A percentile compares a stretch with the other conserved stretches of the same genome.
Conservation (phyloP, 1,140 invertebrate genomes). For the Drosophila gunungcola region DNA sequence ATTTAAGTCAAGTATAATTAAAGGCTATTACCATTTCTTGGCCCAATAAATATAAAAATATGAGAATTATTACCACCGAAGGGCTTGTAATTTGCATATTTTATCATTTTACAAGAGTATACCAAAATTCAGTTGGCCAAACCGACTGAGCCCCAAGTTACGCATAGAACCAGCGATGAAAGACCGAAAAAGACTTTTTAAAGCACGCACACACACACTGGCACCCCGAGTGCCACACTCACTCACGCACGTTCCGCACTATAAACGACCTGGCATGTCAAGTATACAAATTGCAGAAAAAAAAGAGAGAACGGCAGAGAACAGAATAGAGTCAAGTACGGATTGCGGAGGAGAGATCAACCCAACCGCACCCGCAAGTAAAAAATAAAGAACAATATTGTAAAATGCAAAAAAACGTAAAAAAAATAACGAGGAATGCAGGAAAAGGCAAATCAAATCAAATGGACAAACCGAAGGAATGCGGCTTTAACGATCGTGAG, state of each 20-base stretch:
- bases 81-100: background rate
- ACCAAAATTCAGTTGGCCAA: conserved; percentile 9
- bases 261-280: conserved; percentile 70
- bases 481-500: conserved; percentile 43
- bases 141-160: conserved; percentile 2
- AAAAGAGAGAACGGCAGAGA: conserved; percentile 2
- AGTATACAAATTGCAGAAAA: conserved; percentile 51
- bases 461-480: conserved; percentile 59
- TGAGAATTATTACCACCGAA: background rate
- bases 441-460: conserved; percentile 63
- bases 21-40: too few species aligned
- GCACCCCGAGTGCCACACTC: background rate
- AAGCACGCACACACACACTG: conserved; percentile 28
- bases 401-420: conserved; percentile 1
- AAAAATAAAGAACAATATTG: conserved; percentile 1
- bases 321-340: conserved; percentile 26
- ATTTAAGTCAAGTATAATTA: too few species aligned
- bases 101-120: background rate
- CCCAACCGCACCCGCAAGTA: conserved; percentile 28
- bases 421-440: conserved; percentile 30
- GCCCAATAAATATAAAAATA: background rate
- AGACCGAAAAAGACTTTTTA: conserved; percentile 15
- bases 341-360: conserved; percentile 6
- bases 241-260: conserved; percentile 60
- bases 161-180: conserved; percentile 22